phyloP scores from a whole-genome alignment of 2,797 vertebrate genomes.

The Hapalemur alaotrensis region DNA sequence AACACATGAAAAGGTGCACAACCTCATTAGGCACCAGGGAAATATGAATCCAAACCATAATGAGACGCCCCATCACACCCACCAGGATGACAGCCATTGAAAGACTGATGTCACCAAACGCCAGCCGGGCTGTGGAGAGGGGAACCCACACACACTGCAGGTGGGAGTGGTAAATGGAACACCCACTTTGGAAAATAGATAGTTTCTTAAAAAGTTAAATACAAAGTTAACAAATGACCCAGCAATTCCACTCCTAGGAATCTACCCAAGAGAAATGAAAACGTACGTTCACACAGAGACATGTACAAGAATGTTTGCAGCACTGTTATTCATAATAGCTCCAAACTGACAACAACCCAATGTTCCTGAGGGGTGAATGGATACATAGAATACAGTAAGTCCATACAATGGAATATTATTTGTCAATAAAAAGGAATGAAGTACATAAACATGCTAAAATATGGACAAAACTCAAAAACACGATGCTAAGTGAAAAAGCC shows the following conservation, averaged over 20 bases:
- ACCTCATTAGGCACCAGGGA: not conserved
- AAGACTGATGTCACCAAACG: not conserved
- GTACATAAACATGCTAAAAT: not conserved
- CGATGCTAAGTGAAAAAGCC: not conserved
- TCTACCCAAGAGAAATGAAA: not conserved
- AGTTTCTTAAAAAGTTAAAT: not conserved
- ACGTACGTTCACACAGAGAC: not conserved
- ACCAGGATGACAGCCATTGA: not conserved
- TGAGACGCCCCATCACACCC: not conserved
- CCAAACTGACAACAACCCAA: not conserved
- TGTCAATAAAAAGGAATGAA: too few species aligned
- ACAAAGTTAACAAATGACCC: not conserved
- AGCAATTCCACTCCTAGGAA: not conserved
- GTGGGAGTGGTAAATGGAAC: not conserved
- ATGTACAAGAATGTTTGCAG: not conserved
- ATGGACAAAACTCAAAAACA: not conserved
- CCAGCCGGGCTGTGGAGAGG: too few species aligned
- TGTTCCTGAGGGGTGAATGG: not conserved
- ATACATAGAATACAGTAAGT: not conserved
- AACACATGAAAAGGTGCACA: not conserved
- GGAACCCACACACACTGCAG: too few species aligned
- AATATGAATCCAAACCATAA: not conserved
- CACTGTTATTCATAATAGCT: not conserved
- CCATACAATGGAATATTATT: too few species aligned
- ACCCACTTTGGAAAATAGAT: not conserved